Base-by-base conservation (phyloP, 2,888 invertebrate species). In the Lasioglossum malachurum region DNA sequence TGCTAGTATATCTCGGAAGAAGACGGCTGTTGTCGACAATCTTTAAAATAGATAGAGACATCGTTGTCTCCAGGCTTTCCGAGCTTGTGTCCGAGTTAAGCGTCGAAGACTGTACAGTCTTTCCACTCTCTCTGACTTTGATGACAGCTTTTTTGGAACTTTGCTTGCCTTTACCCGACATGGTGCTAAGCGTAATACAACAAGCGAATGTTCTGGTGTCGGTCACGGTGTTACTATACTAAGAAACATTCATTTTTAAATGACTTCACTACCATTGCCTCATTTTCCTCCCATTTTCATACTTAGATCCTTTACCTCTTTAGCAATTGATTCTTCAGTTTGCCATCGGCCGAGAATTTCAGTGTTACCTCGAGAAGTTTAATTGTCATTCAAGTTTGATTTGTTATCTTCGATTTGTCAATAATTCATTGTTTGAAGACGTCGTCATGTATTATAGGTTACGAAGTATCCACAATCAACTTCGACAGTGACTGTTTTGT, bases 1-100 rank as follows among this genome's bases (percentile, higher is more conserved):
- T 93, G 79, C 92, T 92, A 5, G 88, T 91, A 91, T 97, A 97
- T 67, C 97, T 96, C 14, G 98, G 97, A 86, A 98, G 95, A 85
- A 96, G 96, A 76, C 96, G 96, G 57, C 96, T 95, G 94, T 97
- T 97, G 92, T 98, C 98, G 87, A 97, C 96, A 91, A 96, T 96
- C 94, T 97, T 97, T 76, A 97, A 96, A 46, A 91, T 83, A 8
- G 98, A 97, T 91, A 97, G 95, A 71, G 94, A 93, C 75, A 94
- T 91, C 5, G 94, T 87, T 72, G 91, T 89, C 53, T 95, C 94
- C 0, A 93, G 91, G 31, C 92, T 90, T 35, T 95, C 95, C 0
- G 94, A 92, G 78, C 92, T 95, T 0, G 93, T 91, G 23, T 95
- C 95, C 0, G 89, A 90, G 76, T 85, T 93, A 7, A 90, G 87